Conservation (phyloP, 2,797 vertebrate genomes). For the Notolabrus celidotus region DNA sequence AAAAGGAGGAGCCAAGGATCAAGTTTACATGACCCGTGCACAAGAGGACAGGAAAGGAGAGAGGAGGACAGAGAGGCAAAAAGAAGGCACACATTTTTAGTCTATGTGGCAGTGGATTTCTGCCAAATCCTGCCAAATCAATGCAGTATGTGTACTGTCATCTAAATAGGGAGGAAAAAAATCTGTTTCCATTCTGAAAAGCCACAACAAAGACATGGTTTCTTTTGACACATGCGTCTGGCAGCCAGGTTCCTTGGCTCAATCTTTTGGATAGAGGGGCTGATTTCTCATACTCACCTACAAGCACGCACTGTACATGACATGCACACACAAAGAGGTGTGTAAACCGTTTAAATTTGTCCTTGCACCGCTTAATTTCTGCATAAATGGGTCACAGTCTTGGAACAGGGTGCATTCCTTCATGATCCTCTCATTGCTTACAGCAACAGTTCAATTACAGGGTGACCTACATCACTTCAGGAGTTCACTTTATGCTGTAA, state of each 20-base stretch:
- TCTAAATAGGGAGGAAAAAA: background rate
- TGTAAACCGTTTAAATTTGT: background rate
- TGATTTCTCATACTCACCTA: background rate
- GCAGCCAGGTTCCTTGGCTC: background rate
- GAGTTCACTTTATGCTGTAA: constrained; percentile 9
- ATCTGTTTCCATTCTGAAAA: constrained; percentile 6
- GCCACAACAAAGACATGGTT: background rate
- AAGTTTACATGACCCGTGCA: constrained; percentile 4
- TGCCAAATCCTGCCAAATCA: constrained; percentile 46
- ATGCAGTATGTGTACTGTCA: constrained; percentile 27
- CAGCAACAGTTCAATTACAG: constrained; percentile 1
- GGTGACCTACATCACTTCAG: constrained; percentile 30
- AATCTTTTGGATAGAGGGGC: background rate
- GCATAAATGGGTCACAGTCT: background rate
- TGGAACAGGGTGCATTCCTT: constrained; percentile 25
- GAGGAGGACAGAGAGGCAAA: background rate
- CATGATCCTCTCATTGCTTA: constrained; percentile 8
- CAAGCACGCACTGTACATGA: background rate
- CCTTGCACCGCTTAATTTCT: background rate
- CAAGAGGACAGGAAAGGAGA: background rate
- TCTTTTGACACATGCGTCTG: background rate
- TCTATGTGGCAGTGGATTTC: constrained; percentile 33
- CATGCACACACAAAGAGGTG: background rate
- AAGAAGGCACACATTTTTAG: background rate
- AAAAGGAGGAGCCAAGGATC: background rate